phyloP scores from a whole-genome alignment of 2,888 invertebrate species.

The Dynastes maya region DNA sequence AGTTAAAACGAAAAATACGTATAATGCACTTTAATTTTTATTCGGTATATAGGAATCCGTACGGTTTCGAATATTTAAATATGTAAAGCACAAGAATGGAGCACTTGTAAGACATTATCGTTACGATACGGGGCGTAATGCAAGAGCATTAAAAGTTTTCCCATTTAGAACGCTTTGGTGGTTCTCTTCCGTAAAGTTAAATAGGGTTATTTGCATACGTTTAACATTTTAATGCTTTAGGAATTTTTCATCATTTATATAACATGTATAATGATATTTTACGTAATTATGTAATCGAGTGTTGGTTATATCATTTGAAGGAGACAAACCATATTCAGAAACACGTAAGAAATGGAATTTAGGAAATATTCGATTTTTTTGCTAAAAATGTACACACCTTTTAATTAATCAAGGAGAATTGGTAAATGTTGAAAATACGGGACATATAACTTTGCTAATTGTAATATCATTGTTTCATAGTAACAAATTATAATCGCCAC shows the following conservation, averaged over 20 bases:
- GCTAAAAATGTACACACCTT: too few relatives aligned
- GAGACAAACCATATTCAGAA: too few relatives aligned
- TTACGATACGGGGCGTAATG: constrained; percentile 11
- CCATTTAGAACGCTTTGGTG: background rate
- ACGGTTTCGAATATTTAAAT: constrained; percentile 1
- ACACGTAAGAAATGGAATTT: too few relatives aligned
- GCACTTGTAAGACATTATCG: constrained; percentile 22
- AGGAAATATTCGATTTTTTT: too few relatives aligned
- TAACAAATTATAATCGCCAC: too few relatives aligned
- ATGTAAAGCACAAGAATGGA: background rate
- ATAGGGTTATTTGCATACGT: constrained; percentile 18
- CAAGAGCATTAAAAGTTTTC: constrained; percentile 20
- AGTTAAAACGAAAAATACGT: background rate
- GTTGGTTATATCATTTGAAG: too few relatives aligned
- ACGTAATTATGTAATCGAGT: background rate
- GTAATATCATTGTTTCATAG: too few relatives aligned
- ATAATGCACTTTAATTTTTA: background rate
- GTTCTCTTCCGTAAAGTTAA: background rate
- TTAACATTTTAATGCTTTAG: background rate
- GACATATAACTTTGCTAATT: too few relatives aligned
- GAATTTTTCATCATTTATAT: constrained; percentile 13
- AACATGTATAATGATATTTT: background rate
- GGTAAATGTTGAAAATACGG: too few relatives aligned
- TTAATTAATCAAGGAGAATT: too few relatives aligned
- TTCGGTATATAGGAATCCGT: background rate